Evolutionary conservation across 2,888 invertebrate genomes (phyloP), one percentile per base, ranked within the genome.

Genomic region (Philaethria dido): DNA sequence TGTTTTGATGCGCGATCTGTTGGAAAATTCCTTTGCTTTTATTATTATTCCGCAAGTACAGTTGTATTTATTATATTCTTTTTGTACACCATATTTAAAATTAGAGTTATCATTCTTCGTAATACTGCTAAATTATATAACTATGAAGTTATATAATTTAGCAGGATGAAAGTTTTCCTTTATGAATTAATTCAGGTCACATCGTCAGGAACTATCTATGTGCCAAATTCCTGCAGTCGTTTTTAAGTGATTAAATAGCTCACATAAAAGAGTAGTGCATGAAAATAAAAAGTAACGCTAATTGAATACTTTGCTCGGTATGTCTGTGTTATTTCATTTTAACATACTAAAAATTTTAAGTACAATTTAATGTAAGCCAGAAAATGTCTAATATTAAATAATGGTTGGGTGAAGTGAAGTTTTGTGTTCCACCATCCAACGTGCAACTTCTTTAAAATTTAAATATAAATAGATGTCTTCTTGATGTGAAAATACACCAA

Each of bases 1-100:
- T 42, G 9, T 25, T 55, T 57, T 57, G 57, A 57, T 42, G 42
- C n/a, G 22, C n/a, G 42, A 57, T 25, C 22, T 57, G 42, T 42
- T 25, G 22, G 16, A 42, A 57, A 39, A 39, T 42, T 22, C n/a
- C n/a, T 42, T 22, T 42, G n/a, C 4, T 22, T 57, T 29, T 29
- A 11, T 57, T 42, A 39, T 39, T 57, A 39, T 42, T 36, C 4
- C 1, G 9, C 2, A 18, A 20, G 25, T 25, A 50, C 25, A 25
- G n/a, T 20, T 20, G 11, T 18, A 45, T 9, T 18, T 18, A 45
- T 9, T 45, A 18, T 13, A 13, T 13, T 39, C 13, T 1, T 2
- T 39, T 11, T 13, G 6, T 13, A 36, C 1, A 36, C 33, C 1
- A 36, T 36, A 36, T 36, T 36, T 36, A 36, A 9, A 1, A 36